Evolutionary conservation across 2,888 invertebrate species (phyloP), one percentile per base, ranked within the genome.

Genomic region (Chymomyza caudatula): DNA sequence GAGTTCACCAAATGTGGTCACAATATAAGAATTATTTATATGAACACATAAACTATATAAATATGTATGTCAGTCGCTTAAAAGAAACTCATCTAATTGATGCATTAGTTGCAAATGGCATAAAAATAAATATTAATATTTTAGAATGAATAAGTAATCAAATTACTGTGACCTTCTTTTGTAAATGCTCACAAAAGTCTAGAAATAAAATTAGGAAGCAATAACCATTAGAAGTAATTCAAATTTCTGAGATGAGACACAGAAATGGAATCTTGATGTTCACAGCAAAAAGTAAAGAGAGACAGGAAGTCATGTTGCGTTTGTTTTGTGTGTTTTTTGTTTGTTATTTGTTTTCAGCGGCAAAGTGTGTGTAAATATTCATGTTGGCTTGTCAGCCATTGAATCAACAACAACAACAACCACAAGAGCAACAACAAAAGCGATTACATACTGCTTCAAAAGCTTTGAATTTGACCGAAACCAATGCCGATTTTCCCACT

Each of bases 371-470:
- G 73, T 71, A 76, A 72, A 73, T 73, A 80, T 80, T 85, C 80
- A 85, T 79, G 71, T 70, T 66, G 80, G 80, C 80, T 85, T 85
- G 86, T 76, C 78, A 77, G 69, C 84, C 77, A 76, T 76, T 77
- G 68, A 74, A 74, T 77, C 70, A 76, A 69, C 80, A 77, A 76
- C 77, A 79, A 76, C 55, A 78, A 84, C 73, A 69, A 60, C 13
- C 13, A 54, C 54, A 23, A 53, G n/a, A 23, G 13, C 2, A 53
- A 51, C 2, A 51, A 3, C n/a, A n/a, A n/a, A n/a, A n/a, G n/a
- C n/a, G n/a, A n/a, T n/a, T n/a, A n/a, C n/a, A n/a, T n/a, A n/a
- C n/a, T n/a, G n/a, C n/a, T n/a, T n/a, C n/a, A n/a, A n/a, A n/a
- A n/a, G n/a, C n/a, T n/a, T n/a, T n/a, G n/a, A n/a, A n/a, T n/a